Percentiles rank a stretch among this genome's conserved stretches.
Conservation (phyloP, 2,888 invertebrate species). For the Lasius platythorax region DNA sequence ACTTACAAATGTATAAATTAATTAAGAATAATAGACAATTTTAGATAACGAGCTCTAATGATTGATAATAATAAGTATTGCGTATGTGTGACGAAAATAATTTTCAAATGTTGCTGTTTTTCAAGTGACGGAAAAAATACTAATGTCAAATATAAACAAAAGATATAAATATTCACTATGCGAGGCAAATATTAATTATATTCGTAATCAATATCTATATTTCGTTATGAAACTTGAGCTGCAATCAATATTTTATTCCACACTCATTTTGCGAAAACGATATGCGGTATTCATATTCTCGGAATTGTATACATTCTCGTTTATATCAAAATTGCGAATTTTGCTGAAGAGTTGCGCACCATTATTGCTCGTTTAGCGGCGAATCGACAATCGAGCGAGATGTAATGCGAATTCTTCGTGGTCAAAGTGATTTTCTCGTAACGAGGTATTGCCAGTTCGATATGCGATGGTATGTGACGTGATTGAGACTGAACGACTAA, state of each 20-base stretch:
- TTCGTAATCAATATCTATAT: constrained; percentile 31
- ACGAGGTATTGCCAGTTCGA: constrained; percentile 23
- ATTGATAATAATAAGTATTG: constrained; percentile 25
- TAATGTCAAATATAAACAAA: constrained; percentile 21
- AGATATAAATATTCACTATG: not conserved
- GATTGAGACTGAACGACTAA: constrained; percentile 25
- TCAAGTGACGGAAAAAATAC: not conserved
- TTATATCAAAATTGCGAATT: constrained; percentile 15
- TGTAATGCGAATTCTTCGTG: constrained; percentile 1
- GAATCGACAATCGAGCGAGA: not conserved
- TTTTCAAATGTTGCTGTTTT: not conserved
- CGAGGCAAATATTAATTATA: constrained; percentile 25
- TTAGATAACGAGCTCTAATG: not conserved
- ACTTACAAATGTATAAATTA: not conserved
- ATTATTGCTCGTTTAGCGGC: not conserved
- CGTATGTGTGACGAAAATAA: too few species aligned
- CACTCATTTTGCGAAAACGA: constrained; percentile 4
- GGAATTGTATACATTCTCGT: not conserved
- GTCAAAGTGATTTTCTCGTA: constrained; percentile 38
- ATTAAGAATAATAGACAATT: not conserved
- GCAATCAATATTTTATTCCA: constrained; percentile 30
- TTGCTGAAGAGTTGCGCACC: not conserved
- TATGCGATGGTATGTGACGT: constrained; percentile 15
- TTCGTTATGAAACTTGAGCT: constrained; percentile 13
- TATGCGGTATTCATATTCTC: not conserved